Conservation (phyloP, 2,113 vertebrate species). For the Hipposideros armiger region DNA sequence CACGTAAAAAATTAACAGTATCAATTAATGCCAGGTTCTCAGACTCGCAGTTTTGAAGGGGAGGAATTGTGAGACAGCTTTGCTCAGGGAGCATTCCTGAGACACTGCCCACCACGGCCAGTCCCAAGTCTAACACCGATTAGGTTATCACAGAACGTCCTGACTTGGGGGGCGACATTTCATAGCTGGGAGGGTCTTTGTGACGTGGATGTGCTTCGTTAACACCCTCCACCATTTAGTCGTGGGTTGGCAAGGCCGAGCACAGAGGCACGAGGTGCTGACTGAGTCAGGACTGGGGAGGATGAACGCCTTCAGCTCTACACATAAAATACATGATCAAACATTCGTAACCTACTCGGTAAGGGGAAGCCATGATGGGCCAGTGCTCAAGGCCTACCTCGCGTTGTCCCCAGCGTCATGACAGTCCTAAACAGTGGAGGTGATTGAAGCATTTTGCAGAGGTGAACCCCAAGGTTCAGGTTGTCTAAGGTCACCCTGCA, state of each 20-base stretch:
- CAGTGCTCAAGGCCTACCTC: neutral
- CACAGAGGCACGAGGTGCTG: rapidly evolving
- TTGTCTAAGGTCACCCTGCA: neutral
- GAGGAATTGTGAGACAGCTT: neutral
- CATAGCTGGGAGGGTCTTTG: neutral
- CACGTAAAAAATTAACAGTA: neutral
- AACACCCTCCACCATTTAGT: rapidly evolving
- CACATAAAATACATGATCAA: too few species aligned
- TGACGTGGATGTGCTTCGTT: rapidly evolving
- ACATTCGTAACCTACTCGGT: neutral
- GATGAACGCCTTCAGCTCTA: neutral
- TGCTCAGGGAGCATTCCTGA: neutral
- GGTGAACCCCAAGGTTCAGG: neutral
- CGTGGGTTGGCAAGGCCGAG: neutral
- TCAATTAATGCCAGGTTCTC: neutral
- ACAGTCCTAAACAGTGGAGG: too few species aligned
- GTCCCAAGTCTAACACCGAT: rapidly evolving
- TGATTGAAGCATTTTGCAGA: rapidly evolving
- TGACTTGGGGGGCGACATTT: neutral
- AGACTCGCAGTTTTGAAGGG: neutral
- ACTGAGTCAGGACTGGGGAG: neutral
- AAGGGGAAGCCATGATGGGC: rapidly evolving
- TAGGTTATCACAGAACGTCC: neutral
- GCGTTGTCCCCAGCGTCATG: neutral
- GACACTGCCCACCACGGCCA: neutral